Evolutionary conservation across 2,888 invertebrate genomes (phyloP).

Genomic region (Orthosia cruda): DNA sequence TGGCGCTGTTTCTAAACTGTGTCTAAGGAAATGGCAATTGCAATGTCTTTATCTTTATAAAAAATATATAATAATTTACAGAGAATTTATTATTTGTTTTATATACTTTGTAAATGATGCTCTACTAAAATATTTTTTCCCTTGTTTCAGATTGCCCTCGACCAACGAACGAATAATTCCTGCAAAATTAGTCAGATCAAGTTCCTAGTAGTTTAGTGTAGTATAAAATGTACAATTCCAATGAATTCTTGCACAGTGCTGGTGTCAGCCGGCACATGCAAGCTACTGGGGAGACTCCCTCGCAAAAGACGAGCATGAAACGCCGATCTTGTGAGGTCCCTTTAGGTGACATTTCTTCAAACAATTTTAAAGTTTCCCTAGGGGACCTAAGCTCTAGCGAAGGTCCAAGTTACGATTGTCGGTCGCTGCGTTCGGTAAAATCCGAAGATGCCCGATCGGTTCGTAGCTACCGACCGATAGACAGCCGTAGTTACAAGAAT

Average conservation of each 20-base stretch:
- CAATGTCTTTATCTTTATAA: too few relatives aligned
- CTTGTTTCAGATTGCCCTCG: constrained; percentile 86
- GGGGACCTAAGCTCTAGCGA: constrained; percentile 85
- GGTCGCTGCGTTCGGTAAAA: constrained; percentile 84
- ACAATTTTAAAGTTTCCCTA: constrained; percentile 89
- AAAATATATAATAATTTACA: too few relatives aligned
- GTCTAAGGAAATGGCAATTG: too few relatives aligned
- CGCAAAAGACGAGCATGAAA: constrained; percentile 89
- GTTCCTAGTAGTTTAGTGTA: constrained; percentile 87
- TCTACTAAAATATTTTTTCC: constrained; percentile 42
- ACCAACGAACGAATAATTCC: constrained; percentile 87
- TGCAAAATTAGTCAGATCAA: constrained; percentile 86
- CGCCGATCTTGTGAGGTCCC: constrained; percentile 89
- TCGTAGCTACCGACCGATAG: constrained; percentile 86
- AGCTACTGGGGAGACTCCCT: constrained; percentile 88
- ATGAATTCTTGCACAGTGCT: constrained; percentile 88
- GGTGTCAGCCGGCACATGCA: constrained; percentile 90
- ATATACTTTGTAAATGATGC: background rate
- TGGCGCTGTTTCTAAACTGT: constrained; percentile 45
- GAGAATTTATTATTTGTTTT: too few relatives aligned
- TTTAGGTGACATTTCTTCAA: constrained; percentile 87
- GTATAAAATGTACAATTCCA: constrained; percentile 88
- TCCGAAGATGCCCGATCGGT: constrained; percentile 85
- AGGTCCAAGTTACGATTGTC: constrained; percentile 83
- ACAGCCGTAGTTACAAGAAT: constrained; percentile 88